Base-by-base conservation (phyloP, 1,140 invertebrate species). In the Drosophila santomea region DNA sequence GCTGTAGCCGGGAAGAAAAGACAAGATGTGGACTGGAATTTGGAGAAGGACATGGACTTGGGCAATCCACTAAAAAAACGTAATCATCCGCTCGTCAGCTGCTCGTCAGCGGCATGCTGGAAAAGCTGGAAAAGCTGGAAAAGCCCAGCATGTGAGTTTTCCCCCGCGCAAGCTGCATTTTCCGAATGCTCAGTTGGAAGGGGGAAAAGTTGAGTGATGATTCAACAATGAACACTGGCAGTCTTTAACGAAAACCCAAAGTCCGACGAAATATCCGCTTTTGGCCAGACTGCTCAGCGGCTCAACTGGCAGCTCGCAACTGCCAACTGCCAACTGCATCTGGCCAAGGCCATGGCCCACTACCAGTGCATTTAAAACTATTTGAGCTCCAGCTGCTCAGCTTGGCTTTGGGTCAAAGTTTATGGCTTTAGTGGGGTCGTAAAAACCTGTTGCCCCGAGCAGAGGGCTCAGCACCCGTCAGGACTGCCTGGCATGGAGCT, bases 371-470 rank as follows among this genome's bases (percentile, higher is more conserved):
- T 88, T 86, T 79, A 83, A 86, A 86, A 86, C 83, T 86, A 88
- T 86, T 86, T 86, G 83, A 86, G 83, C 75, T 83, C 63, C 73
- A 61, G 83, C 82, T 88, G 75, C 78, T 86, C 83, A 88, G 66
- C 83, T 86, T 88, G 79, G 84, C 83, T 86, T 86, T 83, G 83
- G 83, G 83, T 88, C 83, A 86, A 80, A 86, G 83, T 86, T 86
- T 86, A 86, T 88, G 83, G 83, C 83, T 88, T 62, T 83, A 73
- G 59, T 47, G 71, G 66, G 64, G 60, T 86, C 83, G 84, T 86
- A 83, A 88, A 86, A 88, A 86, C 83, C 83, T 86, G 84, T 86
- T 86, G 83, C 68, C 52, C 44, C 44, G 35, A 44, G 43, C 67
- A 11, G 25, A 23, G 67, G 64, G 55, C 32, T 25, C 41, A 45